Percentiles rank a stretch among this genome's conserved stretches.
Conservation (phyloP, 1,140 invertebrate species). For the Physella acuta region DNA sequence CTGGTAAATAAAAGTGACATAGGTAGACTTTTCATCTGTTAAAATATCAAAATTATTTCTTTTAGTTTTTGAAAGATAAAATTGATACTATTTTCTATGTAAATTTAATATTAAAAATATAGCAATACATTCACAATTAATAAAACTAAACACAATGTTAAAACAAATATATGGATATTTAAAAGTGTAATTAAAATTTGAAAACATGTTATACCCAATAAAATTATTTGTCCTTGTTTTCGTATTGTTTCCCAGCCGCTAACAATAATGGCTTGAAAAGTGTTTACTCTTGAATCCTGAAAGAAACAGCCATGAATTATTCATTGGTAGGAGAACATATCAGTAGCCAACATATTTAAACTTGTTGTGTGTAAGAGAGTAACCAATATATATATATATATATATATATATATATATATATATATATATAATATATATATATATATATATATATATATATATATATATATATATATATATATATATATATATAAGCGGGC, state of each 20-base stretch:
- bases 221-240: not conserved
- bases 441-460: too few species aligned
- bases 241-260: not conserved
- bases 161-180: not conserved
- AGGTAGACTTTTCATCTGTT: conserved; percentile 6
- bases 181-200: not conserved
- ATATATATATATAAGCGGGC: too few species aligned
- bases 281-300: not conserved
- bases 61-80: too few species aligned
- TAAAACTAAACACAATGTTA: not conserved
- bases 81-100: too few species aligned
- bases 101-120: not conserved
- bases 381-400: too few species aligned
- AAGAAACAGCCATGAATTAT: too few species aligned
- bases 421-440: too few species aligned
- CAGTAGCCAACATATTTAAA: not conserved
- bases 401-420: too few species aligned
- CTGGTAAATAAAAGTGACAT: conserved; percentile 5
- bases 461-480: too few species aligned
- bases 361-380: too few species aligned
- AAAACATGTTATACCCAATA: not conserved
- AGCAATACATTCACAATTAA: not conserved
- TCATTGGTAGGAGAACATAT: not conserved
- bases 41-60: too few species aligned
- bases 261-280: conserved; percentile 10